Percentiles rank a stretch among this genome's conserved stretches.
Conservation (phyloP, 2,113 vertebrate genomes). For the Cricetomys ansorgei region DNA sequence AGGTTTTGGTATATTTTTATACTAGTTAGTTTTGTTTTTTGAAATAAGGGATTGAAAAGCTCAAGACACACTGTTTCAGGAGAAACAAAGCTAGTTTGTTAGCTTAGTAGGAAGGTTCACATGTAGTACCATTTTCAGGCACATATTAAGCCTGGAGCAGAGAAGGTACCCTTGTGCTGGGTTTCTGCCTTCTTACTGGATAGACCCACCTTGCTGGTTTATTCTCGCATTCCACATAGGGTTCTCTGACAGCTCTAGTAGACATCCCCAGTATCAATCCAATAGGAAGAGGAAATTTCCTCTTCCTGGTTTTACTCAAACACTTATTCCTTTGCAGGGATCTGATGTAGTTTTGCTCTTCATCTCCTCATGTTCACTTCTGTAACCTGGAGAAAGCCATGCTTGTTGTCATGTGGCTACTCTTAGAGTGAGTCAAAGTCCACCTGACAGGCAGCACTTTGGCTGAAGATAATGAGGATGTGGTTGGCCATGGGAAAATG, state of each 20-base stretch:
- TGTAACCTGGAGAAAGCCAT: not conserved
- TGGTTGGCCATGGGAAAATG: not conserved
- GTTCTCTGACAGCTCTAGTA: not conserved
- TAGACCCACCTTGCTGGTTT: not conserved
- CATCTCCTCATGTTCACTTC: not conserved
- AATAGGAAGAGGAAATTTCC: not conserved
- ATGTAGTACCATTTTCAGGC: not conserved
- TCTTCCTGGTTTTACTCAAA: not conserved
- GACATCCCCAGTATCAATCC: not conserved
- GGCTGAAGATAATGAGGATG: not conserved
- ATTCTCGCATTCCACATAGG: not conserved
- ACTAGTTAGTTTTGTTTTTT: not conserved
- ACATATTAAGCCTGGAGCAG: not conserved
- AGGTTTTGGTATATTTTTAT: not conserved
- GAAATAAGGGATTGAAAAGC: not conserved
- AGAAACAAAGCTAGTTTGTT: slow-evolving; percentile 15
- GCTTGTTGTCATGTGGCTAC: not conserved
- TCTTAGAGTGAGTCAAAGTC: not conserved
- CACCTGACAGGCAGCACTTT: not conserved
- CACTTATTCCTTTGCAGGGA: not conserved
- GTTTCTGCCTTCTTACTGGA: not conserved
- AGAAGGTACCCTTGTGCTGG: not conserved
- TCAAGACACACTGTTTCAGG: not conserved
- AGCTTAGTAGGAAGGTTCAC: not conserved
- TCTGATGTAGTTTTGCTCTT: not conserved